Evolutionary conservation across 2,113 vertebrate genomes (phyloP), one percentile per base, ranked within the genome.

Genomic region (Marcusenius ussheri): DNA sequence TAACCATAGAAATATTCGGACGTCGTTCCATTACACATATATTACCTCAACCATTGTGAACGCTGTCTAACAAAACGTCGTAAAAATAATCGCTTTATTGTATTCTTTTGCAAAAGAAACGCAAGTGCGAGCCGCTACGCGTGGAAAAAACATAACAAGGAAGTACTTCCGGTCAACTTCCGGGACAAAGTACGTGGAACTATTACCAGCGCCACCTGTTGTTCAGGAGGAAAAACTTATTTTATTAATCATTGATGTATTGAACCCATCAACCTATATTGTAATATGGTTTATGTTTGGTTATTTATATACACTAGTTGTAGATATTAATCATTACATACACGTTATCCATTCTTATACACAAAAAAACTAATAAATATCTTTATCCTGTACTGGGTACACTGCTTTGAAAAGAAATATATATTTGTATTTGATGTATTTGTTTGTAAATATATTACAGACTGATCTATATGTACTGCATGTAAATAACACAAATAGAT

Each of bases 1-100:
- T 19, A 45, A 83, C 2, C 77, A 42, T 7, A 83, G 77, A 8
- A 45, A 19, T 21, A 83, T 10, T 39, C 83, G 42, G 24, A 10
- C 5, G 45, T 47, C 35, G 6, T 24, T 47, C 9, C 17, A 24
- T 9, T n/a, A 47, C 8, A 84, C 3, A 13, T 84, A 84, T 46
- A 47, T 80, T 88, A 88, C 87, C 87, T 88, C 87, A 70, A 39
- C 56, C 87, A 88, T 88, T 27, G 7, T 70, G 21, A 66, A 66
- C 39, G 24, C 10, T 47, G 19, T 46, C 50, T 19, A 45, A 21
- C 83, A 17, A 84, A n/a, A 21, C 45, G 42, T 46, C 39, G 19
- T 47, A 45, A 24, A 13, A 8, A 84, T 31, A 80, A 74, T 74
- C 11, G 45, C 4, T 24, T 56, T 42, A 88, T 27, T 13, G 24